Evolutionary conservation across 2,888 invertebrate genomes (phyloP), one percentile per base, ranked within the genome.

Genomic region (Metallyticus violacea): DNA sequence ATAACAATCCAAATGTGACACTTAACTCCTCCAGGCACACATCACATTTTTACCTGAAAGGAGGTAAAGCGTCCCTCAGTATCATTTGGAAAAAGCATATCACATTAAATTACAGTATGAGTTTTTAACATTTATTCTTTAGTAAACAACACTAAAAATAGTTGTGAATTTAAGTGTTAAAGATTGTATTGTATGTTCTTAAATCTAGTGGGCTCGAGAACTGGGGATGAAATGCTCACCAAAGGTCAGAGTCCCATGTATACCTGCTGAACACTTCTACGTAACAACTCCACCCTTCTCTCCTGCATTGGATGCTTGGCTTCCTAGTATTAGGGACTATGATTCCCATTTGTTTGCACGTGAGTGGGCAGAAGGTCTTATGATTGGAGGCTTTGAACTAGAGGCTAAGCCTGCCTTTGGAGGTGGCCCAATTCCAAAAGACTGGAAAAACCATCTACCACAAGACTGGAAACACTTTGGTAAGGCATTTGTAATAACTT

Each of bases 191-290:
- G n/a, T 62, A 62, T 15, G 2, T 76, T 83, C 77, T 22, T 83
- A 6, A n/a, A 86, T 6, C 85, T 88, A 92, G 94, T 94, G 94
- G 94, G 93, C 94, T 79, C 91, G 94, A 90, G 93, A 94, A 89
- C 90, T 96, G 79, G 96, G 95, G 15, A 91, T 94, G 87, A 91
- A 91, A 87, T 94, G 94, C 89, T 91, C 91, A 80, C 93, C 94
- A 29, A 93, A 93, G 89, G 95, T 96, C 0, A 92, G 94, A 89
- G 94, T 96, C 81, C 96, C 96, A 22, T 94, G 95, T 0, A 95
- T 95, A 91, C 94, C 95, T 27, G 95, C 95, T 79, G 94, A 95
- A 90, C 95, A 95, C 91, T 95, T 94, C 90, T 95, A 95, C 90
- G 93, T 95, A 4, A 93, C 94, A 7, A 94, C 95, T 15, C 92